Evolutionary conservation across 2,888 invertebrate genomes (phyloP).

Genomic region (Laothoe populi): DNA sequence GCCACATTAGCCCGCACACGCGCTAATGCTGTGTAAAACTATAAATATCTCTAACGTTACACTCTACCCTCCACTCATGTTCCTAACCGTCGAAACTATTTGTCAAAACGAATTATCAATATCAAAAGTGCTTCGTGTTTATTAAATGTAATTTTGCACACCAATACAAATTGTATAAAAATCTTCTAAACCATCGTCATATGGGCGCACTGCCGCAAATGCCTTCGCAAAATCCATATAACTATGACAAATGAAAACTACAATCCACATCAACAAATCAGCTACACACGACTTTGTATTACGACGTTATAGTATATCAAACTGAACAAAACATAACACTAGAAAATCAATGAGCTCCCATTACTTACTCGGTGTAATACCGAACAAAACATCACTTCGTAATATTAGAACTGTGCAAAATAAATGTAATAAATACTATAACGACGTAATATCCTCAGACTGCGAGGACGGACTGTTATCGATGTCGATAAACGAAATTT

Average conservation of each 20-base stretch:
- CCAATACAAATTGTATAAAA: conserved; percentile 61
- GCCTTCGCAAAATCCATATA: conserved; percentile 25
- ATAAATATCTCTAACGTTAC: conserved; percentile 27
- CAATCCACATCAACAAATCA: conserved; percentile 16
- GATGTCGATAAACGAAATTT: conserved; percentile 10
- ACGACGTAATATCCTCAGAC: conserved; percentile 18
- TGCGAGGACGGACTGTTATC: conserved; percentile 4
- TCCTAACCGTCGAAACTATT: conserved; percentile 27
- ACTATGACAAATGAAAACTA: conserved; percentile 22
- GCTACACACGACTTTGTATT: conserved; percentile 8
- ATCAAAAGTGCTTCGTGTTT: conserved; percentile 58
- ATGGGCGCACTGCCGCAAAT: conserved; percentile 39
- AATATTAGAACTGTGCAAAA: conserved; percentile 9
- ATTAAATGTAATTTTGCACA: conserved; percentile 43
- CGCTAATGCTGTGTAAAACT: conserved; percentile 26
- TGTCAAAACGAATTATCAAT: conserved; percentile 50
- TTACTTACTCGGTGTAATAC: background rate
- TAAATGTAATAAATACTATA: conserved; percentile 16
- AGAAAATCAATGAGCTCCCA: conserved; percentile 9
- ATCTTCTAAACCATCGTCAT: conserved; percentile 28
- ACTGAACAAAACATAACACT: conserved; percentile 11
- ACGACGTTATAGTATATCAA: conserved; percentile 25
- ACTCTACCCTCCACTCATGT: conserved; percentile 27
- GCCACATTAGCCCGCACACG: background rate
- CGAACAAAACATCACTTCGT: background rate